A percentile compares a stretch with the other conserved stretches of the same genome.
Conservation (phyloP, 2,888 invertebrate genomes). For the Branchipolynoe longqiensis region DNA sequence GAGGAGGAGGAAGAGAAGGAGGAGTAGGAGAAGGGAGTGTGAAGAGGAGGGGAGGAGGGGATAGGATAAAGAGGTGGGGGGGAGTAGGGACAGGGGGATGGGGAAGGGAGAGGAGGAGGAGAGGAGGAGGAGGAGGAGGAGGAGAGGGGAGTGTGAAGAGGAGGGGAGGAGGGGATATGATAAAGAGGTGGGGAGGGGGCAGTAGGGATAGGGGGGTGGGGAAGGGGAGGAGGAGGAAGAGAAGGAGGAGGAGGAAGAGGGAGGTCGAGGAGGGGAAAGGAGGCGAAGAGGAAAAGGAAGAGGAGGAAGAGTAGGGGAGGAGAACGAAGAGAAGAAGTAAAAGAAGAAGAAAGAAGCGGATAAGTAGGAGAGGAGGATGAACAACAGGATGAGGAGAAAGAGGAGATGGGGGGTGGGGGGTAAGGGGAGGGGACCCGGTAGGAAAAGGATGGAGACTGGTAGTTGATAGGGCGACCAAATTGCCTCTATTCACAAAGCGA, state of each 20-base stretch:
- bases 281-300: not conserved
- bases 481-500: too few relatives aligned
- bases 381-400: too few relatives aligned
- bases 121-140: not conserved
- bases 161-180: not conserved
- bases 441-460: too few relatives aligned
- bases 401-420: too few relatives aligned
- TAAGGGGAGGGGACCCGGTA: too few relatives aligned
- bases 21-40: not conserved
- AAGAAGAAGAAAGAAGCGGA: not conserved
- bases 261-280: not conserved
- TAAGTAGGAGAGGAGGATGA: not conserved
- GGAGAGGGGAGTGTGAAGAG: not conserved
- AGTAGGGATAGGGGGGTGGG: not conserved
- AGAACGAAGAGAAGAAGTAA: not conserved
- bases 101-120: not conserved
- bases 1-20: not conserved
- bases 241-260: conserved; percentile 15
- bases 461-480: too few relatives aligned
- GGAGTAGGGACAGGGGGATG: not conserved
- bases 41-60: too few relatives aligned
- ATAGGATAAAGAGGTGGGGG: too few relatives aligned
- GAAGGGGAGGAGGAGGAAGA: not conserved
- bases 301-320: not conserved
- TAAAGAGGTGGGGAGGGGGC: not conserved